phyloP scores from a whole-genome alignment of 2,113 vertebrate genomes.

The Romanogobio albipinnatus region DNA sequence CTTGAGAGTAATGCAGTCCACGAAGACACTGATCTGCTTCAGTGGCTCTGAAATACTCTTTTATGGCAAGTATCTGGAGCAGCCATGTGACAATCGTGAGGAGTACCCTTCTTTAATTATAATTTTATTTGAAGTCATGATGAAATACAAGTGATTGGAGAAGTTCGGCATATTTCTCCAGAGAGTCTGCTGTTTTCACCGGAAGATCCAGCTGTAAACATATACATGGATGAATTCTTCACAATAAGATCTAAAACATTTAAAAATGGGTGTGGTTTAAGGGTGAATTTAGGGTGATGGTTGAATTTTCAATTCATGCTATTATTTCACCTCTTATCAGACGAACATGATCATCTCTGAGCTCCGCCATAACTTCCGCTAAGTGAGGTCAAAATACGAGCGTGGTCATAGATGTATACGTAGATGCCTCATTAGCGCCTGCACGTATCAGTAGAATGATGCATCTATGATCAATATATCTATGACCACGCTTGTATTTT shows the following conservation, averaged over 20 bases:
- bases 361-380: too few relatives aligned
- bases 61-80: not conserved
- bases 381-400: too few relatives aligned
- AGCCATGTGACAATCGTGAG: not conserved
- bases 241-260: not conserved
- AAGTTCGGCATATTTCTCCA: too few relatives aligned
- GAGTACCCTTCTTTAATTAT: not conserved
- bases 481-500: too few relatives aligned
- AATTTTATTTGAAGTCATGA: not conserved
- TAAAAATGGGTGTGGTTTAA: not conserved
- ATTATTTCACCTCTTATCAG: too few relatives aligned
- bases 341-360: too few relatives aligned
- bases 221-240: not conserved
- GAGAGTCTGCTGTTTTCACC: too few relatives aligned
- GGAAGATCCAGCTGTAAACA: not conserved
- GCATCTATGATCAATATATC: too few relatives aligned
- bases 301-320: not conserved
- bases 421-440: too few relatives aligned
- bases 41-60: not conserved
- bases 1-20: slow-evolving; percentile 14
- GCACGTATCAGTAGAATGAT: too few relatives aligned
- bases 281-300: not conserved
- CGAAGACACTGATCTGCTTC: not conserved
- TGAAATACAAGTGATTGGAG: not conserved
- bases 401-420: too few relatives aligned